These are phyloP conservation scores for Hypomecis punctinalis DNA, from an alignment of 2,888 invertebrate species.

Conservation along the genomic window DNA sequence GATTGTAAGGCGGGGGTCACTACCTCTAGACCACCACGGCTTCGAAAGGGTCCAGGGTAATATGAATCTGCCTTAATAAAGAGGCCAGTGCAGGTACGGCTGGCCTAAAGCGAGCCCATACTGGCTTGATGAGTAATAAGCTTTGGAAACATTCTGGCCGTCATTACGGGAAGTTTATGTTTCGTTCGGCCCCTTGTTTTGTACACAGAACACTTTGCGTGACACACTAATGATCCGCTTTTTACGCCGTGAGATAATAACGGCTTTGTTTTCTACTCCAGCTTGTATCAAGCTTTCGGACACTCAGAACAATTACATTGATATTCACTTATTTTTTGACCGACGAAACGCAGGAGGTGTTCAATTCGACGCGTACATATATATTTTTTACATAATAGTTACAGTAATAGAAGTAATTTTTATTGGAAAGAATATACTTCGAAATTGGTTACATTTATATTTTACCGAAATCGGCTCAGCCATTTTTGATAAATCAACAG, in stretches of 20 bases:
- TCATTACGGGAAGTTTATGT: conserved; percentile 38
- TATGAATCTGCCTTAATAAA: conserved; percentile 5
- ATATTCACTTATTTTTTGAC: background rate
- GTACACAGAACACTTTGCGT: conserved; percentile 28
- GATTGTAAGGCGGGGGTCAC: too few relatives aligned
- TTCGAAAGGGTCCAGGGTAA: background rate
- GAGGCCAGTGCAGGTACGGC: conserved; percentile 23
- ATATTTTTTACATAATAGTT: too few relatives aligned
- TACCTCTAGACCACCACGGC: too few relatives aligned
- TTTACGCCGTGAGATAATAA: conserved; percentile 9
- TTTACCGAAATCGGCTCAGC: too few relatives aligned
- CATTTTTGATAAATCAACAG: too few relatives aligned
- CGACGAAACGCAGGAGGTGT: too few relatives aligned
- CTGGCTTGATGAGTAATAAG: conserved; percentile 39
- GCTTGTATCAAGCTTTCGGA: background rate
- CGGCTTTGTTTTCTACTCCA: background rate
- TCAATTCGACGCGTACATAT: too few relatives aligned
- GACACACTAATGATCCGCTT: conserved; percentile 35
- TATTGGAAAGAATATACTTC: too few relatives aligned
- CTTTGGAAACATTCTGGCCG: conserved; percentile 35
- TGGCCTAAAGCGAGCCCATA: conserved; percentile 33
- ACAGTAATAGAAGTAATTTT: too few relatives aligned
- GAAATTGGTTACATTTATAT: too few relatives aligned
- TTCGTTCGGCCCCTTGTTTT: conserved; percentile 31
- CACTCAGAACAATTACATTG: background rate